Base-by-base conservation (phyloP, 2,113 vertebrate genomes). In the Hepsetus odoe region DNA sequence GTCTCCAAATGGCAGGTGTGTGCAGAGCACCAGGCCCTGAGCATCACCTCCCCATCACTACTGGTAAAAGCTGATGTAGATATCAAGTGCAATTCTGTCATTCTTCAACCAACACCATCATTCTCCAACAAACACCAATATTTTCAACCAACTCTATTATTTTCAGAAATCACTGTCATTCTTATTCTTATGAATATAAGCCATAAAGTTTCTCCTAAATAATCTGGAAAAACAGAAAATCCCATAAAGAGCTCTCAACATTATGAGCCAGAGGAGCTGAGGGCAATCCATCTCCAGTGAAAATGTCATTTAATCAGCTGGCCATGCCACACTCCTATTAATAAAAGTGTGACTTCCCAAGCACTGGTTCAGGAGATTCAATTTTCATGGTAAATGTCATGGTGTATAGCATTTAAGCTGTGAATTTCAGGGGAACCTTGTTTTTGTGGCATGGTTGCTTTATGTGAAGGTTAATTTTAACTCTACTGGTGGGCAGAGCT, bases 311-410 rank as follows among this genome's bases (percentile, higher is more conserved):
- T 88, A 90, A 90, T 93, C 88, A 88, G 74, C 84, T 82, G 83
- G 80, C 85, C 77, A 79, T 89, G 81, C 81, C 84, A 85, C 79
- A 79, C 72, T 86, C 85, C 86, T 86, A 90, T 92, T 91, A 91
- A 88, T 86, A 88, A 81, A 72, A 72, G 77, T 83, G 84, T 90
- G 90, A 88, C 85, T 92, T 90, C 85, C 74, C 87, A 83, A 72
- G 85, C 87, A 83, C 46, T 80, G 86, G 86, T 91, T 90, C 85
- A 87, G 84, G 86, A 83, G 82, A 91, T 92, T 92, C 84, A 87
- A 90, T 92, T 90, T 91, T 89, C 85, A 90, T 86, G 89, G 84
- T 91, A 93, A 94, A 93, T 93, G 92, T 92, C 91, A 93, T 70
- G 86, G 88, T 85, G 82, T 88, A 87, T 83, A 88, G 87, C 77